Conservation (phyloP, 2,113 vertebrate species). For the Solea solea region DNA sequence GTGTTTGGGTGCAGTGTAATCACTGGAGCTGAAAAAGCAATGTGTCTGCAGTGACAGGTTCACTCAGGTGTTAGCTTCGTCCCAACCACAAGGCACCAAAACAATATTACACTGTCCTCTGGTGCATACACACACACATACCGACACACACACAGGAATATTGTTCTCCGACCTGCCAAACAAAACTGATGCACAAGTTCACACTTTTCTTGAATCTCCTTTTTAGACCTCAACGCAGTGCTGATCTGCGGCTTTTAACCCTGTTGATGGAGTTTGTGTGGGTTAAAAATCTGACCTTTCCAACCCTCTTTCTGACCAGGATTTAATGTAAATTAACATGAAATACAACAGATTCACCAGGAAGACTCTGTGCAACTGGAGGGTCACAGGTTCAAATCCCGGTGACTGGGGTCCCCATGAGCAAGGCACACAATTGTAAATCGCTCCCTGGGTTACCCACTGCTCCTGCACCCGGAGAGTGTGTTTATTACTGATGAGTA, state of each 20-base stretch:
- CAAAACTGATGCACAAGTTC: constrained; percentile 31
- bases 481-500: too few species aligned
- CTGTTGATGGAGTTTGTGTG: constrained; percentile 5
- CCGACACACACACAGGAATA: constrained; percentile 20
- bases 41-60: constrained; percentile 80
- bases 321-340: not conserved
- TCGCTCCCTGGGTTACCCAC: too few species aligned
- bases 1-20: constrained; percentile 72
- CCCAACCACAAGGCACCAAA: constrained; percentile 68
- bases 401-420: too few species aligned
- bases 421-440: too few species aligned
- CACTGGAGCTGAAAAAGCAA: constrained; percentile 79
- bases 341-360: too few species aligned
- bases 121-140: constrained; percentile 32
- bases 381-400: too few species aligned
- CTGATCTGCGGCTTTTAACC: constrained; percentile 17
- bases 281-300: not conserved
- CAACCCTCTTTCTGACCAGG: not conserved
- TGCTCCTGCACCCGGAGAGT: too few species aligned
- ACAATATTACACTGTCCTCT: constrained; percentile 71
- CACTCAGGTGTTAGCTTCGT: constrained; percentile 79
- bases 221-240: not conserved
- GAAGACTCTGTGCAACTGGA: too few species aligned
- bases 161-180: constrained; percentile 20
- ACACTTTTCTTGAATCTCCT: constrained; percentile 15